Evolutionary conservation across 2,888 invertebrate genomes (phyloP).

Genomic region (Clostera curtula): DNA sequence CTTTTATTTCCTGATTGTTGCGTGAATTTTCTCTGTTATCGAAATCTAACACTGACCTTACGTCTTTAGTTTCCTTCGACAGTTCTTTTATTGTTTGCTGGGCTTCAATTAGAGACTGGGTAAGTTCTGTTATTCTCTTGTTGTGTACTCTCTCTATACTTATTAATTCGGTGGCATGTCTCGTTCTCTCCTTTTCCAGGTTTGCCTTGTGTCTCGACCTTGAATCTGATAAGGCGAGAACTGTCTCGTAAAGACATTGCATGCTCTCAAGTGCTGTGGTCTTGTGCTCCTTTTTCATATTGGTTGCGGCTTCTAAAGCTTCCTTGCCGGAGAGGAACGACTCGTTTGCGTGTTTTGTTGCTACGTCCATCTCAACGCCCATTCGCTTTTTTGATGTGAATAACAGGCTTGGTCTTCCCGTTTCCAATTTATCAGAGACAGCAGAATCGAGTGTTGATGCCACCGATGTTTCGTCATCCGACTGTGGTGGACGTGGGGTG

Average conservation of each 20-base stretch:
- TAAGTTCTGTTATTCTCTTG: background rate
- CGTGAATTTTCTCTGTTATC: too few relatives aligned
- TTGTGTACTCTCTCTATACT: slow-evolving; percentile 8
- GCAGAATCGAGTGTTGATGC: too few relatives aligned
- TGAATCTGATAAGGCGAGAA: slow-evolving; percentile 15
- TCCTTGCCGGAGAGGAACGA: slow-evolving; percentile 9
- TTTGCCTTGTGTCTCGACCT: slow-evolving; percentile 8
- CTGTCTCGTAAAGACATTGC: slow-evolving; percentile 12
- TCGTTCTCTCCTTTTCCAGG: slow-evolving; percentile 11
- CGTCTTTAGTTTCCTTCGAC: background rate
- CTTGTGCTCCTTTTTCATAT: slow-evolving; percentile 17
- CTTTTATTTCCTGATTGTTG: too few relatives aligned
- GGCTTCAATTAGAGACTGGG: background rate
- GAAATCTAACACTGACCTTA: background rate
- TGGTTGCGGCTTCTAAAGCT: slow-evolving; percentile 13
- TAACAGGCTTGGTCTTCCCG: slow-evolving; percentile 1
- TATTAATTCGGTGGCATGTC: slow-evolving; percentile 7
- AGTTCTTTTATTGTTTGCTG: slow-evolving; percentile 1
- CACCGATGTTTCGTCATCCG: too few relatives aligned
- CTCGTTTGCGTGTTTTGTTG: slow-evolving; percentile 11
- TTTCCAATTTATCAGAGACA: slow-evolving; percentile 1
- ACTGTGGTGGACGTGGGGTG: too few relatives aligned
- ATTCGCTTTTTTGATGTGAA: background rate
- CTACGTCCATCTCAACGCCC: slow-evolving; percentile 13
- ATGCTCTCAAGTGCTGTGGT: slow-evolving; percentile 7